phyloP scores from a whole-genome alignment of 2,888 invertebrate species.

The Agrochola macilenta region DNA sequence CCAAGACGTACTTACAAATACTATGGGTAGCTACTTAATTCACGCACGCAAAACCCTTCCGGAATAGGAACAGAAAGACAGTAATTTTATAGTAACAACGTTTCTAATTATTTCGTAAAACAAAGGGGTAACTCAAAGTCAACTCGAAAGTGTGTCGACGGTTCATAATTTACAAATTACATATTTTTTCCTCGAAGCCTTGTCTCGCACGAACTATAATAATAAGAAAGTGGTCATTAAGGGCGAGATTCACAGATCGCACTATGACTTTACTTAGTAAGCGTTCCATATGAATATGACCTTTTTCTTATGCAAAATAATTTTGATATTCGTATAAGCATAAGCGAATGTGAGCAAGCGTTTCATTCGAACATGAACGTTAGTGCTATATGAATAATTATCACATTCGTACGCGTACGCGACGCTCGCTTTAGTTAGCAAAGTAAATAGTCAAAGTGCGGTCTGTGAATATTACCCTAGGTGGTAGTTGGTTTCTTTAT shows the following conservation, averaged over 20 bases:
- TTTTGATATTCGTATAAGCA: neutral
- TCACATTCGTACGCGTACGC: neutral
- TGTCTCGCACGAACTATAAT: slow-evolving; percentile 46
- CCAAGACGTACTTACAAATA: neutral
- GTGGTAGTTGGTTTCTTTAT: slow-evolving; percentile 62
- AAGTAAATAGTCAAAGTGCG: neutral
- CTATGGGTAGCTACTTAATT: no score
- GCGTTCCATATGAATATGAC: neutral
- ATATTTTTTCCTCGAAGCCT: slow-evolving; percentile 27
- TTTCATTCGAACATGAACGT: neutral
- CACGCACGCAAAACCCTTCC: neutral
- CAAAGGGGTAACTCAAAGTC: no score
- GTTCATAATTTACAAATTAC: slow-evolving; percentile 16
- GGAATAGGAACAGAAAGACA: neutral
- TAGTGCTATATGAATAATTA: neutral
- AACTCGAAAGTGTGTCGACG: slow-evolving; percentile 14
- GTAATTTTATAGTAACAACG: neutral
- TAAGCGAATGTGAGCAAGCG: neutral
- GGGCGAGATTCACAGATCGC: neutral
- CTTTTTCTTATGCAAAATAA: neutral
- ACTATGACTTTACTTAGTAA: neutral
- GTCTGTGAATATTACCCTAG: slow-evolving; percentile 1
- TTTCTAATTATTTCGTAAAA: neutral
- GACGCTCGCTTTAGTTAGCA: neutral
- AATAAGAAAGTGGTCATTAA: slow-evolving; percentile 56